Conservation (phyloP, 1,140 invertebrate genomes). For the Bombus pyrosoma region DNA sequence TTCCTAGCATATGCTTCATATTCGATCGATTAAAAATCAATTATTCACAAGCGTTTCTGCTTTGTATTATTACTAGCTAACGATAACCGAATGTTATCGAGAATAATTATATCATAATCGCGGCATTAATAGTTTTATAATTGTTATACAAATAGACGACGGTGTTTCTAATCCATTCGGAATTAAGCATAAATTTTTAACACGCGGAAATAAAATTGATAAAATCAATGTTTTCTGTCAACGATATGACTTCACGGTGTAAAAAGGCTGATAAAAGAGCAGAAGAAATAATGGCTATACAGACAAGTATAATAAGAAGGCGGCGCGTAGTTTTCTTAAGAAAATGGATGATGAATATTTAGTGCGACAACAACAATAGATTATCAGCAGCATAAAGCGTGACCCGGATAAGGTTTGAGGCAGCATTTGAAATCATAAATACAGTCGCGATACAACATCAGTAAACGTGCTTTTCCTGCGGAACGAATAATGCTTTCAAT, state of each 20-base stretch:
- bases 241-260: not conserved
- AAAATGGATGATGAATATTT: constrained; percentile 45
- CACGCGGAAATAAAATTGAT: not conserved
- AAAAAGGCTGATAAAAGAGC: not conserved
- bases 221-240: not conserved
- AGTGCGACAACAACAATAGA: constrained; percentile 36
- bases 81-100: not conserved
- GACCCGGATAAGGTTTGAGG: constrained; percentile 13
- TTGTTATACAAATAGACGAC: not conserved
- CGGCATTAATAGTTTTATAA: not conserved
- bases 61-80: not conserved
- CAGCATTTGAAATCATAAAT: constrained; percentile 36
- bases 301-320: not conserved
- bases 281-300: not conserved
- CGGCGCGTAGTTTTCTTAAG: not conserved
- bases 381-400: constrained; percentile 33
- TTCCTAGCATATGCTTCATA: not conserved
- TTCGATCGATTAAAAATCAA: not conserved
- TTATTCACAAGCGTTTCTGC: not conserved
- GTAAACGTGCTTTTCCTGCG: constrained; percentile 35
- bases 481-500: constrained; percentile 27
- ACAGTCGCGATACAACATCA: constrained; percentile 3
- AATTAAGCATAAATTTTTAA: not conserved
- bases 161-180: not conserved
- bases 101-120: not conserved